These are phyloP conservation scores for Erannis defoliaria DNA, from an alignment of 2,888 invertebrate genomes.

Conservation along the genomic window DNA sequence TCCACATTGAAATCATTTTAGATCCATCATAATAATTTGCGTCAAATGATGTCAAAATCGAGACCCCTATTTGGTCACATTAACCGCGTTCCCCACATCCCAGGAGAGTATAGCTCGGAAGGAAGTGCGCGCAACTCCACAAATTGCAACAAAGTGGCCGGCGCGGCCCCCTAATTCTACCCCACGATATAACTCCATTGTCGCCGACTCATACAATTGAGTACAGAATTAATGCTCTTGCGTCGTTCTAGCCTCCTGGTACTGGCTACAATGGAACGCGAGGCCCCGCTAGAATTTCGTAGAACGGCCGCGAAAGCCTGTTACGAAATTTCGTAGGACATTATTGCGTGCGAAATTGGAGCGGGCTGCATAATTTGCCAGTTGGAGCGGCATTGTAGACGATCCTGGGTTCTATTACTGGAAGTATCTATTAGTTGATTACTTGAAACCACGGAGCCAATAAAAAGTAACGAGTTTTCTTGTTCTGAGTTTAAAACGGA, in stretches of 20 bases:
- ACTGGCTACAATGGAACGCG: conserved; percentile 39
- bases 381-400: conserved; percentile 19
- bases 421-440: conserved; percentile 28
- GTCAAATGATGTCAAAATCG: conserved; percentile 19
- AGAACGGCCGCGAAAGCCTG: conserved; percentile 32
- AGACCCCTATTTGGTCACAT: conserved; percentile 21
- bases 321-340: conserved; percentile 33
- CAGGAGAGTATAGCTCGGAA: conserved; percentile 39
- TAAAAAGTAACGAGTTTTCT: conserved; percentile 14
- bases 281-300: conserved; percentile 35
- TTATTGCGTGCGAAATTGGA: conserved; percentile 36
- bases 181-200: conserved; percentile 67
- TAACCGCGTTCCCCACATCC: conserved; percentile 27
- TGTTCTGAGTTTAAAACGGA: conserved; percentile 10
- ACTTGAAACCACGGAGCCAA: conserved; percentile 5
- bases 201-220: conserved; percentile 58
- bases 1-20: conserved; percentile 19
- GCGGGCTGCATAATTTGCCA: conserved; percentile 31
- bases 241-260: conserved; percentile 51
- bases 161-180: conserved; percentile 64
- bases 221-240: conserved; percentile 49
- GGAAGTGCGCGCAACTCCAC: conserved; percentile 60
- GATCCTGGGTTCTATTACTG: conserved; percentile 15
- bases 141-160: conserved; percentile 74
- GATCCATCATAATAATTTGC: conserved; percentile 22